phyloP scores from a whole-genome alignment of 2,888 invertebrate genomes.

The Agonopterix subpropinquella region DNA sequence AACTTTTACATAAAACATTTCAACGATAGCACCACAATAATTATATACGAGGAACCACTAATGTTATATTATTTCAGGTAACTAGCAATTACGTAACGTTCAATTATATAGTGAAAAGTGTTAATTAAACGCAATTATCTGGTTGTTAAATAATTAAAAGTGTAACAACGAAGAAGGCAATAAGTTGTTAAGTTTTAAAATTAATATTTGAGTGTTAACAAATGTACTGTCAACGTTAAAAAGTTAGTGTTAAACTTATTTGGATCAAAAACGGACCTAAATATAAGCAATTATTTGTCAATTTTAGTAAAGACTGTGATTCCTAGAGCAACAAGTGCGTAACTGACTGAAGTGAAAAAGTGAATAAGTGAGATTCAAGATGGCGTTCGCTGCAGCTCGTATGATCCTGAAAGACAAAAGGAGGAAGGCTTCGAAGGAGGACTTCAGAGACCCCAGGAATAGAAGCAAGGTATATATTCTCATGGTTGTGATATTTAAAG shows the following conservation, averaged over 20 bases:
- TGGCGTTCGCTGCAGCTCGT: constrained; percentile 90
- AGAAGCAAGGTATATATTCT: constrained; percentile 83
- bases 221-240: constrained; percentile 20
- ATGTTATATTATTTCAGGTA: constrained; percentile 3
- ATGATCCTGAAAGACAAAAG: constrained; percentile 90
- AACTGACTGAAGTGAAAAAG: constrained; percentile 11
- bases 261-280: constrained; percentile 14
- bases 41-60: constrained; percentile 3
- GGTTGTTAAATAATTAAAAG: constrained; percentile 18
- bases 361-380: constrained; percentile 47
- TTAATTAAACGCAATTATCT: constrained; percentile 13
- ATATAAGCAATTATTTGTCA: constrained; percentile 40
- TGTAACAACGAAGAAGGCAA: constrained; percentile 41
- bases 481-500: not conserved
- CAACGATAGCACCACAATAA: not conserved
- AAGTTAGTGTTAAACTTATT: constrained; percentile 5
- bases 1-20: no score
- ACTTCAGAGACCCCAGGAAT: constrained; percentile 82
- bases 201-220: constrained; percentile 21
- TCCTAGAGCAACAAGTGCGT: constrained; percentile 3
- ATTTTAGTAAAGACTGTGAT: constrained; percentile 20
- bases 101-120: constrained; percentile 18
- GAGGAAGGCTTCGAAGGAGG: constrained; percentile 87
- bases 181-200: constrained; percentile 40
- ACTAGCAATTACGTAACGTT: constrained; percentile 8